Conservation (phyloP, 2,888 invertebrate genomes). For the Latrodectus elegans region DNA sequence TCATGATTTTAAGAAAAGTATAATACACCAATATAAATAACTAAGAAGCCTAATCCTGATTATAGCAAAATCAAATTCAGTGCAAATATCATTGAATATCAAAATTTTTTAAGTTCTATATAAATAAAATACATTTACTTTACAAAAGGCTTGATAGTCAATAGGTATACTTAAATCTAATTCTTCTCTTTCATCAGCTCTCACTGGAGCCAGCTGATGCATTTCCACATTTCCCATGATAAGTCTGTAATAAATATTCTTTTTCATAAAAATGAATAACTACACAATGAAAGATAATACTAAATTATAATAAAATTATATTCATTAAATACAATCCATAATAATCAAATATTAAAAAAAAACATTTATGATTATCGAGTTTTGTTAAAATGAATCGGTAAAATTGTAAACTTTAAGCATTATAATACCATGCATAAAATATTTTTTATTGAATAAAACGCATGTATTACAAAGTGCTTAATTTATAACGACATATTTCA, state of each 20-base stretch:
- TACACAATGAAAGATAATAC: neutral
- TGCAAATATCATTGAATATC: neutral
- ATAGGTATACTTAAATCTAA: conserved; percentile 73
- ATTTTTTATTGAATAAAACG: too few species aligned
- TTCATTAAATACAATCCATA: neutral
- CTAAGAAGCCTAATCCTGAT: neutral
- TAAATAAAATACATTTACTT: conserved; percentile 34
- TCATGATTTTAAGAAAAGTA: neutral
- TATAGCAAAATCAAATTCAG: neutral
- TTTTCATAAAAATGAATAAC: neutral
- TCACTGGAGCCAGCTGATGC: conserved; percentile 73
- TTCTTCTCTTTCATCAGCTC: conserved; percentile 73
- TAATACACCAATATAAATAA: neutral
- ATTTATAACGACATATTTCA: too few species aligned
- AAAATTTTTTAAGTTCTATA: neutral
- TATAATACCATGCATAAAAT: too few species aligned
- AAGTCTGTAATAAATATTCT: neutral
- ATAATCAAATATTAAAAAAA: neutral
- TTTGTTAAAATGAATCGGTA: too few species aligned
- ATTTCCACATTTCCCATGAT: conserved; percentile 74
- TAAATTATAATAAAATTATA: neutral
- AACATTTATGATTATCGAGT: neutral
- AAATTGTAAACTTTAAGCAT: too few species aligned
- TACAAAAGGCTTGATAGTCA: conserved; percentile 72
- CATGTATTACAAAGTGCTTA: too few species aligned